Evolutionary conservation across 2,888 invertebrate genomes (phyloP), one percentile per base, ranked within the genome.

Genomic region (Eupithecia inturbata): DNA sequence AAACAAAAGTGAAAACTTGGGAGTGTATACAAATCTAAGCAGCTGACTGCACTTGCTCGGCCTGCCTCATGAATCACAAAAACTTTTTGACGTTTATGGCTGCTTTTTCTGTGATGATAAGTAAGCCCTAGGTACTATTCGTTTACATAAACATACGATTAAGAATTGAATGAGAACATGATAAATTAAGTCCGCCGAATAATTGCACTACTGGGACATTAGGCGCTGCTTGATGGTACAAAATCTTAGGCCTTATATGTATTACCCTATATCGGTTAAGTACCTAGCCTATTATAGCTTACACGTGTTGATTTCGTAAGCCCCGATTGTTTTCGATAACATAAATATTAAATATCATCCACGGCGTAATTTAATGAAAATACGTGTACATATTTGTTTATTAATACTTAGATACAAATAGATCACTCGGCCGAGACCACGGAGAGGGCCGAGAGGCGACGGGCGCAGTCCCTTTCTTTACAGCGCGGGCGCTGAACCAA

Each of bases 311-410:
- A 28, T 16, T 14, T 60, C 60, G 16, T 60, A 28, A 53, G 53
- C 53, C 53, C 22, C 53, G n/a, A 22, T 22, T 3, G 22, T 53
- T 53, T 22, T 22, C 53, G 53, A 22, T 53, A 9, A 53, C 22
- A 53, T 53, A 53, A 53, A 53, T n/a, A 49, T 49, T 49, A 49
- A n/a, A n/a, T 53, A 53, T 53, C 53, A 53, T 53, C 53, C 53
- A 53, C 22, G 53, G 16, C 22, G n/a, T n/a, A n/a, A n/a, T n/a
- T n/a, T n/a, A 53, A 12, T 22, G 53, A 22, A 53, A 53, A 53
- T 53, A 53, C 53, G 53, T 10, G 53, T 53, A 22, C 19, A 45
- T 45, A 19, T 45, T 45, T 45, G 19, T 45, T 45, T 45, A 22
- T 53, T 53, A 22, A 53, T 53, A 53, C 22, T 53, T 53, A 49